Conservation (phyloP, 2,797 vertebrate species). For the Melanotaenia trifasciata region DNA sequence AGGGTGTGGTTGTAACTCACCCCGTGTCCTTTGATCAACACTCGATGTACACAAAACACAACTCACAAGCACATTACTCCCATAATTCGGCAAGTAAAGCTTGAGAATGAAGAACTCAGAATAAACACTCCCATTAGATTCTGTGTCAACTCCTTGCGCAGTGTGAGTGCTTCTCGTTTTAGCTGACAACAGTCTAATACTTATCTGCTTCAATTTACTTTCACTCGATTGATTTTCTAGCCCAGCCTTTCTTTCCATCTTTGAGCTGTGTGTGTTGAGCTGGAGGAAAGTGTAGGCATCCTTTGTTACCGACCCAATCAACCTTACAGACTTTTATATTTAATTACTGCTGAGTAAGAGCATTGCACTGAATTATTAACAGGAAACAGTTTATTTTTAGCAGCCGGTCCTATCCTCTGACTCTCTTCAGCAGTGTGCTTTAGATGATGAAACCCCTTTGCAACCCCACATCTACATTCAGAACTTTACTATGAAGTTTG, state of each 20-base stretch:
- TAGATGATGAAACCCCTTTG: slow-evolving; percentile 79
- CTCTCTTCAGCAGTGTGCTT: slow-evolving; percentile 66
- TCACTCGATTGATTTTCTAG: slow-evolving; percentile 60
- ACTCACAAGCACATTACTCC: slow-evolving; percentile 31
- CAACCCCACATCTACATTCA: slow-evolving; percentile 69
- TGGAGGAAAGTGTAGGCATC: slow-evolving; percentile 62
- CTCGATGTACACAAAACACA: slow-evolving; percentile 10
- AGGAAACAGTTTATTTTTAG: slow-evolving; percentile 80
- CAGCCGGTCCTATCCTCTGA: slow-evolving; percentile 68
- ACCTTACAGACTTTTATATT: slow-evolving; percentile 82
- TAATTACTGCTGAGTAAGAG: slow-evolving; percentile 82
- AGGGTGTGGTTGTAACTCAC: slow-evolving; percentile 67
- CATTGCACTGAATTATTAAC: slow-evolving; percentile 80
- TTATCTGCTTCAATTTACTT: slow-evolving; percentile 59
- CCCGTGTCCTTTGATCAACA: slow-evolving; percentile 48
- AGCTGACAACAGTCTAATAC: slow-evolving; percentile 40
- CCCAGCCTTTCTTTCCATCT: slow-evolving; percentile 50
- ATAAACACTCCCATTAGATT: slow-evolving; percentile 35
- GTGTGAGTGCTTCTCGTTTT: slow-evolving; percentile 13
- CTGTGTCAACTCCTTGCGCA: slow-evolving; percentile 10
- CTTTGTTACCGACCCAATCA: slow-evolving; percentile 81
- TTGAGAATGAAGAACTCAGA: slow-evolving; percentile 25
- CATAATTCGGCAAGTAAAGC: slow-evolving; percentile 41
- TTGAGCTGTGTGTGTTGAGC: slow-evolving; percentile 59
- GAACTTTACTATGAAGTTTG: slow-evolving; percentile 62